phyloP scores from a whole-genome alignment of 2,888 invertebrate genomes.

The Agrochola macilenta region DNA sequence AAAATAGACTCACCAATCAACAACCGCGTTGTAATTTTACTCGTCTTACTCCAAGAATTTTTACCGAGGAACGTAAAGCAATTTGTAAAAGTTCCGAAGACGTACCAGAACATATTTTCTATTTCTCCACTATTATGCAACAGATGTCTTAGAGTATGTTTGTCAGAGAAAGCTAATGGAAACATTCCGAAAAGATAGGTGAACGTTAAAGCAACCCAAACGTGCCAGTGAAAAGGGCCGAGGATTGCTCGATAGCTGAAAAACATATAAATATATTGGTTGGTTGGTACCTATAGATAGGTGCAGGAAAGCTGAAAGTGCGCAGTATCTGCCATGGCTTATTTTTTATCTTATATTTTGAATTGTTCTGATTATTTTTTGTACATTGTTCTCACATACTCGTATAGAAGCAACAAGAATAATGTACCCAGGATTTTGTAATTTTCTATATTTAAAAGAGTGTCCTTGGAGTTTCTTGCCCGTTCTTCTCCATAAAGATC shows the following conservation, averaged over 20 bases:
- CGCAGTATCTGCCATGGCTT: too few species aligned
- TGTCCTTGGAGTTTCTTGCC: too few species aligned
- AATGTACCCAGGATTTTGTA: too few species aligned
- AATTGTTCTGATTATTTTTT: too few species aligned
- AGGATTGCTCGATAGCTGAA: slow-evolving; percentile 94
- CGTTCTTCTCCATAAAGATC: too few species aligned
- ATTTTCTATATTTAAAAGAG: too few species aligned
- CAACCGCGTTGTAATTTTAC: slow-evolving; percentile 92
- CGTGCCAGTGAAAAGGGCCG: slow-evolving; percentile 95
- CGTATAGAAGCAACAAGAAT: too few species aligned
- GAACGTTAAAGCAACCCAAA: slow-evolving; percentile 93
- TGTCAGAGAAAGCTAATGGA: slow-evolving; percentile 94
- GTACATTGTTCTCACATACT: too few species aligned
- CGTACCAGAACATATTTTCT: slow-evolving; percentile 97
- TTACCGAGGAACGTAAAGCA: slow-evolving; percentile 93
- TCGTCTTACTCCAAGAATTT: slow-evolving; percentile 93
- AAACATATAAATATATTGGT: slow-evolving; percentile 37
- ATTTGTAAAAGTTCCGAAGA: slow-evolving; percentile 96
- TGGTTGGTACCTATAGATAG: background rate
- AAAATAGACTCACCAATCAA: slow-evolving; percentile 91
- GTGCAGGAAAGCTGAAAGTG: too few species aligned
- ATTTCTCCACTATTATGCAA: slow-evolving; percentile 93
- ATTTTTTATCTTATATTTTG: too few species aligned
- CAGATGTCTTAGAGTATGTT: slow-evolving; percentile 92
- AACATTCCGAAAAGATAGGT: slow-evolving; percentile 94